Evolutionary conservation across 2,113 vertebrate genomes (phyloP), one percentile per base, ranked within the genome.

Genomic region (Bujurquina vittata): DNA sequence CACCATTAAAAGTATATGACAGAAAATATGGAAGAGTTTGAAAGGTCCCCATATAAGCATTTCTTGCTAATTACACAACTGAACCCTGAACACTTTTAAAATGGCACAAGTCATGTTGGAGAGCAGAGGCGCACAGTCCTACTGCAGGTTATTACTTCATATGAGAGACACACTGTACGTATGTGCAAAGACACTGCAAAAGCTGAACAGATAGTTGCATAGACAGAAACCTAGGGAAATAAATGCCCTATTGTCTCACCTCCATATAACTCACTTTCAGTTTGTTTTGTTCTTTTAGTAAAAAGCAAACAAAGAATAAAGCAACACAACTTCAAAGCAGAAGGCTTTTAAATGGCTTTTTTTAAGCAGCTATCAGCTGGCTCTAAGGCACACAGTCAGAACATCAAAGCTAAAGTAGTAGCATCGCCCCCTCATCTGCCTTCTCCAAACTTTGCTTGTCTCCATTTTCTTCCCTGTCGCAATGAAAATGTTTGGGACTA

Each of bases 331-430:
- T 86, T 82, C 57, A 83, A 88, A 88, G 84, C 85, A 65, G 77
- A 61, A 77, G 80, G 86, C 80, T 88, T 78, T 75, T 55, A 82
- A 89, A 91, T 87, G 81, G 87, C 76, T 80, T 87, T 65, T 10
- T 37, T 10, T 35, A 8, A 37, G 73, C 76, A 84, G 86, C 87
- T 76, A 60, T 55, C 8, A 77, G 61, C 74, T 88, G 91, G 87
- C 89, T 93, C 84, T 92, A 95, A 95, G 95, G 93, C 94, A 95
- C 94, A 84, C 83, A 82, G 79, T 85, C 84, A 84, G 83, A 88
- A 88, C 75, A 89, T 82, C 87, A 91, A 92, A 90, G 86, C 87
- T 92, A 75, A 85, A 86, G 77, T 84, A 79, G 87, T 79, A 90
- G 79, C 89, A 83, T 63, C 83, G 56, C 18, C 78, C 20, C 62